Conservation (phyloP, 2,113 vertebrate species). For the Myocastor coypus region DNA sequence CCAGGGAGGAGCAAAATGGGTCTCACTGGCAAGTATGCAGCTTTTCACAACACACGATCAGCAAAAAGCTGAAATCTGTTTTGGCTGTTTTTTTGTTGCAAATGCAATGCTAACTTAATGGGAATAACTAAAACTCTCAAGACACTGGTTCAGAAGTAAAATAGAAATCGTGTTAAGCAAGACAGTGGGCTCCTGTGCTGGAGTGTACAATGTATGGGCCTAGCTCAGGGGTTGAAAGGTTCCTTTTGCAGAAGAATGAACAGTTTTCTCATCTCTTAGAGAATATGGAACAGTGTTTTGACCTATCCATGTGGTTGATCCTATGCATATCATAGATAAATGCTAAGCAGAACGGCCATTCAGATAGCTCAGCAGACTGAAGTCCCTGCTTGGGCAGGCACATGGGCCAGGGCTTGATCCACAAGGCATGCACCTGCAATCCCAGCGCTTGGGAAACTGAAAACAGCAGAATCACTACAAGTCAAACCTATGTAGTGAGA, state of each 20-base stretch:
- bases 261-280: constrained; percentile 83
- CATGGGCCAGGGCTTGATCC: too few species aligned
- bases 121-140: neutral
- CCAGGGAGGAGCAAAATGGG: neutral
- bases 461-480: too few species aligned
- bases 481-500: too few species aligned
- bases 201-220: constrained; percentile 59
- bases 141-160: constrained; percentile 22
- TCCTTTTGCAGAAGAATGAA: constrained; percentile 83
- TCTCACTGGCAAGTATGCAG: neutral
- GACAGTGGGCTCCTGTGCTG: constrained; percentile 18
- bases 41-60: neutral
- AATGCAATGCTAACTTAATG: neutral
- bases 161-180: constrained; percentile 73
- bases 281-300: constrained; percentile 79
- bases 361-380: too few species aligned
- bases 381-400: too few species aligned
- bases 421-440: too few species aligned
- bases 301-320: constrained; percentile 85
- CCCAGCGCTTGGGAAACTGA: too few species aligned
- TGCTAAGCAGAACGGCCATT: neutral
- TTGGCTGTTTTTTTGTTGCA: neutral
- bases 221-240: constrained; percentile 78
- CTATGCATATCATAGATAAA: neutral
- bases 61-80: neutral